Evolutionary conservation across 2,888 invertebrate genomes (phyloP), one percentile per base, ranked within the genome.

Genomic region (Tenthredo distinguenda): DNA sequence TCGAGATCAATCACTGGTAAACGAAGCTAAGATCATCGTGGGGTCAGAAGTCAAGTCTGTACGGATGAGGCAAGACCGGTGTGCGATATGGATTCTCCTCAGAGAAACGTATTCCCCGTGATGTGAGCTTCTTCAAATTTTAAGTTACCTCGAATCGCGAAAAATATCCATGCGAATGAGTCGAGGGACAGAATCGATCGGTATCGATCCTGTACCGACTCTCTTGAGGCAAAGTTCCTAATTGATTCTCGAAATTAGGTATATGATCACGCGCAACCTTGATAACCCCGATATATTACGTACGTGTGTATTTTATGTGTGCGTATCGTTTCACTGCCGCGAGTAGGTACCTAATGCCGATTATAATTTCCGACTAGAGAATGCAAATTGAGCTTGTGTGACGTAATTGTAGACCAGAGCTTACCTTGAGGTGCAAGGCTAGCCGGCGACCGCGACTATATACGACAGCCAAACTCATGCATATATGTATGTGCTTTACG

Each of bases 341-440:
- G 72, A 40, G 72, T 26, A 26, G 26, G 26, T 43, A 74, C 43
- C 43, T 43, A 74, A 37, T 26, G 55, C 50, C 55, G 58, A 62
- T 58, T 62, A 62, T 81, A 37, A 58, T 81, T 81, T 62, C 81
- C 40, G 58, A 62, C 31, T 40, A 50, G 77, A 77, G 77, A 77
- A 77, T 77, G 77, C 77, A 77, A 77, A 77, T 77, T 77, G 77
- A 77, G 55, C 18, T 77, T 55, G 77, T 55, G 55, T 77, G 77
- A 77, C 77, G 77, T 77, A 77, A 77, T 77, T 55, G 34, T 31
- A 77, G 77, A 40, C 81, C 62, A 81, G 81, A 77, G 26, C 81
- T 62, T 81, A 81, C 77, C 77, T 77, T 77, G 77, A 77, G 31
- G 77, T 55, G 77, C 77, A 77, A 77, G 77, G 77, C n/a, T 34